Conservation (phyloP, 92 coral and sea anemone species). For the Anthopleura xanthogrammica region DNA sequence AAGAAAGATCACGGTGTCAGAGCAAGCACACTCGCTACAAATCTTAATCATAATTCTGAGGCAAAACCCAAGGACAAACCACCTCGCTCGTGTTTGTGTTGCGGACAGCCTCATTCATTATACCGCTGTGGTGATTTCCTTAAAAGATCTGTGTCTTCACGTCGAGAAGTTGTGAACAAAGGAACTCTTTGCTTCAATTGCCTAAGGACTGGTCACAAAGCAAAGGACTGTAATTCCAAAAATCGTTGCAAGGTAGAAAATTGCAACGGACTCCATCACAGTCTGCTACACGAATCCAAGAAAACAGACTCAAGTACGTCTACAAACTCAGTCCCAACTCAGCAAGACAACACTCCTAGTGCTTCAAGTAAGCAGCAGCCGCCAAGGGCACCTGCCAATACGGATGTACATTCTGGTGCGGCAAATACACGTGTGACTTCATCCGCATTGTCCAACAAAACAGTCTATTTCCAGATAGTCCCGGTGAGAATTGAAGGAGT, state of each 20-base stretch:
- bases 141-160: conserved; percentile 18
- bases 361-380: too few relatives aligned
- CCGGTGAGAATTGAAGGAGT: too few relatives aligned
- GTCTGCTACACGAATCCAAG: conserved; percentile 1
- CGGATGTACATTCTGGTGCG: too few relatives aligned
- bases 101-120: conserved; percentile 28
- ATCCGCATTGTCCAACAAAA: too few relatives aligned
- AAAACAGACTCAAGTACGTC: not conserved
- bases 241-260: conserved; percentile 25
- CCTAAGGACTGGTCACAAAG: conserved; percentile 2
- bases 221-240: conserved; percentile 12
- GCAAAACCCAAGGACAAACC: not conserved
- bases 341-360: too few relatives aligned
- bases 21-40: not conserved
- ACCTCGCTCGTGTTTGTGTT: conserved; percentile 34
- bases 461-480: too few relatives aligned
- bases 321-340: too few relatives aligned
- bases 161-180: conserved; percentile 15
- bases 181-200: conserved; percentile 21
- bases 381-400: too few relatives aligned
- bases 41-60: not conserved
- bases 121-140: conserved; percentile 39
- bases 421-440: too few relatives aligned
- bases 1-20: too few relatives aligned
- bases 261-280: conserved; percentile 17